Evolutionary conservation across 2,797 vertebrate species (phyloP).

Genomic region (Premnoplex brunnescens): DNA sequence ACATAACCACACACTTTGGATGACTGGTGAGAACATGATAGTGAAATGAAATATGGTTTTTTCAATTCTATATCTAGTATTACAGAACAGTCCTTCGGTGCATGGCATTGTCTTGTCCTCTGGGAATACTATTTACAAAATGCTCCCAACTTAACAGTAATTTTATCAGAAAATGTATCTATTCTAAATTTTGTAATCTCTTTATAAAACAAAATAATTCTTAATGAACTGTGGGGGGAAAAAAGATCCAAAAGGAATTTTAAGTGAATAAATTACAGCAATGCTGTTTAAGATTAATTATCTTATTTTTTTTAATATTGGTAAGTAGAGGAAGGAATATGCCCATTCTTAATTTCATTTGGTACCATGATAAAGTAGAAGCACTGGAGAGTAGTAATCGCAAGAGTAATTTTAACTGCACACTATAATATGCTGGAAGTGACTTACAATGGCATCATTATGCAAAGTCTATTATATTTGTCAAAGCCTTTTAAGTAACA

Average conservation of each 20-base stretch:
- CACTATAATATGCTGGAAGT: slow-evolving; percentile 22
- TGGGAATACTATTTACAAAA: neutral
- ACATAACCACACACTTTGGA: neutral
- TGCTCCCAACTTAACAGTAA: neutral
- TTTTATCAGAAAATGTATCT: neutral
- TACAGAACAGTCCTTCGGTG: neutral
- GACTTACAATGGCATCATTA: slow-evolving; percentile 36
- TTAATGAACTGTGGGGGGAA: neutral
- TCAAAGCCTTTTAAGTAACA: slow-evolving; percentile 52
- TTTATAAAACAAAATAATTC: neutral
- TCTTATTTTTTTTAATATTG: neutral
- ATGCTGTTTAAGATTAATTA: neutral
- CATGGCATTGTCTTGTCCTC: neutral
- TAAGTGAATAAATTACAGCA: neutral
- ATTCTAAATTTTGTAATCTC: neutral
- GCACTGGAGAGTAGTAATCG: neutral
- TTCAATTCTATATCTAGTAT: neutral
- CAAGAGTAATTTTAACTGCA: slow-evolving; percentile 32
- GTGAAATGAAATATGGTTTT: neutral
- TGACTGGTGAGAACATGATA: neutral
- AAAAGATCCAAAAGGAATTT: neutral
- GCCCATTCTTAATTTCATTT: slow-evolving; percentile 11
- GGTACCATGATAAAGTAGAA: slow-evolving; percentile 29
- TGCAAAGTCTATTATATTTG: slow-evolving; percentile 33
- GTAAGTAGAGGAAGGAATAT: neutral